These are phyloP conservation scores for Macaca fascicularis DNA, from an alignment of 2,113 vertebrate genomes.

Conservation along the genomic window T2T-MFA8v1.1 NC_088390.1:39721501-39722000, in stretches of 20 bases:
- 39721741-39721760: neutral
- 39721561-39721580: neutral
- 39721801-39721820: conserved; percentile 30
- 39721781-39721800: neutral
- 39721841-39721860: neutral
- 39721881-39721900: neutral
- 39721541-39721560: neutral
- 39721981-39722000: neutral
- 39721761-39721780: neutral
- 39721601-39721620: neutral
- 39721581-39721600: neutral
- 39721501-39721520: neutral
- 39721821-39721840: too few relatives aligned
- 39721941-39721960: neutral
- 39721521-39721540: neutral
- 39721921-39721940: neutral
- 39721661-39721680: neutral
- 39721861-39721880: neutral
- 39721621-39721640: neutral
- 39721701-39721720: neutral
- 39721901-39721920: neutral
- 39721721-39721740: neutral
- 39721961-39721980: neutral
- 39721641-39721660: neutral
- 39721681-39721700: neutral